phyloP scores from a whole-genome alignment of 2,113 vertebrate genomes.

The Barbus barbus region DNA sequence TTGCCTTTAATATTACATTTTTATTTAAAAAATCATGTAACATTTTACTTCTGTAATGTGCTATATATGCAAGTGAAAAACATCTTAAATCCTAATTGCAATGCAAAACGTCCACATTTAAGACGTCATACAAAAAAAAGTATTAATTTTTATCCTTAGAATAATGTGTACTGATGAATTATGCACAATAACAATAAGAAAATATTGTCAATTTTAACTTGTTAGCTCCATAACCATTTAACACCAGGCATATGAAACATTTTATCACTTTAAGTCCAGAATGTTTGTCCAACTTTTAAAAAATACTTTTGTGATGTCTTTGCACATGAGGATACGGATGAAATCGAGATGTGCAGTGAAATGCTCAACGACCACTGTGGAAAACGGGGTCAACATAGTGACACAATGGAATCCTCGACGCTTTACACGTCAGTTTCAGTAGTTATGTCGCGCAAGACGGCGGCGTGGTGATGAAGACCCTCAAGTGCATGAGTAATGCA shows the following conservation, averaged over 20 bases:
- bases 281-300: background rate
- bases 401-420: background rate
- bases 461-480: background rate
- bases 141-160: too few species aligned
- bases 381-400: background rate
- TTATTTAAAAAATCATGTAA: too few species aligned
- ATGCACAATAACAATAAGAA: too few species aligned
- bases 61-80: too few species aligned
- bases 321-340: background rate
- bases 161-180: too few species aligned
- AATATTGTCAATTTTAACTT: too few species aligned
- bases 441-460: background rate
- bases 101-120: too few species aligned
- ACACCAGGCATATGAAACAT: background rate
- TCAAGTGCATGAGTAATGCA: background rate
- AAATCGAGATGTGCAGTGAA: background rate
- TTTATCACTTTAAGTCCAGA: background rate
- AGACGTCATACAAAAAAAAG: too few species aligned
- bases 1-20: too few species aligned
- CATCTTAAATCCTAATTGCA: too few species aligned
- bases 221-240: too few species aligned
- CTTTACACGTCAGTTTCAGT: slow-evolving; percentile 2
- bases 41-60: too few species aligned
- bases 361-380: background rate
- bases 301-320: background rate